Base-by-base conservation (phyloP, 2,888 invertebrate genomes). In the Temnothorax ravouxi region DNA sequence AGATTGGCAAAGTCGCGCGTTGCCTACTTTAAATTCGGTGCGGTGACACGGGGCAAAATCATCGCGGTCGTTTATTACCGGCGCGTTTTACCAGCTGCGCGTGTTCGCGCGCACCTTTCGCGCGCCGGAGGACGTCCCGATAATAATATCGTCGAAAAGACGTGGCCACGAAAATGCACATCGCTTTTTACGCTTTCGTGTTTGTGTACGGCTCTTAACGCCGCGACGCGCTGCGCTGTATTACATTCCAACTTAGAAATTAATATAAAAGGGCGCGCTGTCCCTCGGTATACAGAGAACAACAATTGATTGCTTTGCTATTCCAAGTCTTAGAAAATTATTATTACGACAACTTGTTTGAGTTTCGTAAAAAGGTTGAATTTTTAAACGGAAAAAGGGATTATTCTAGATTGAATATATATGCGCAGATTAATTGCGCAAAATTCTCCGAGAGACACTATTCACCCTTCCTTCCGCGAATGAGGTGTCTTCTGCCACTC, bases 1-100 rank as follows among this genome's bases (percentile, higher is more conserved):
- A 76, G 86, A 89, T 85, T 83, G 81, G 80, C 71, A 62, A 84
- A 86, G 76, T 80, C 69, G 66, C 47, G 64, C 59, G 41, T 67
- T 47, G 54, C 83, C 79, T 79, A 59, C 80, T 77, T 77, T 86
- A 77, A 52, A 59, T 56, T 29, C 41, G 59, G 34, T 81, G 74
- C 72, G 84, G 81, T 71, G 81, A 81, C 56, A 62, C 74, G 81
- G 21, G 69, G 52, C 52, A 80, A 81, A 75, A 83, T 67, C 80
- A 86, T 83, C 61, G 64, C 76, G 79, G 34, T 56, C 72, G 72
- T 80, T 80, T 72, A 21, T 80, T 72, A 72, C 18, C 52, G 25
- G 25, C 44, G 75, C 54, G 44, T 44, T 81, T 74, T 64, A 54
- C 74, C 81, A 59, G 80, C 71, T 44, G 54, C 71, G 79, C 34